phyloP scores from a whole-genome alignment of 2,797 vertebrate genomes.

The Eulemur rubriventer region DNA sequence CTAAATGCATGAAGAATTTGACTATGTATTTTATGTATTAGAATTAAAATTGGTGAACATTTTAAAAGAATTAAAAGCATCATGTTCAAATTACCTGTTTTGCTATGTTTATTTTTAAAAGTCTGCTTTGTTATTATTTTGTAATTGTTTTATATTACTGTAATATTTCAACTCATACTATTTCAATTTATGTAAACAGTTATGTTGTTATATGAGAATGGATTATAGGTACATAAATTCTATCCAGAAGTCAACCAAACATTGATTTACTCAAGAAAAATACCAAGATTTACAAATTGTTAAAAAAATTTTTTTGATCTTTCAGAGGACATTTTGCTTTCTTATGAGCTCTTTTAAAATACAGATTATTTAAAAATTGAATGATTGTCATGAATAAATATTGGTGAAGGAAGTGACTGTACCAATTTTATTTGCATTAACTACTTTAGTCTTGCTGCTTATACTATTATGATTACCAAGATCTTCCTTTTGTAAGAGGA shows the following conservation, averaged over 20 bases:
- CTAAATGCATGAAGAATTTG: background rate
- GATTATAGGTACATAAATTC: background rate
- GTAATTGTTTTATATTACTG: background rate
- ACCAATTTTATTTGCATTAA: constrained; percentile 16
- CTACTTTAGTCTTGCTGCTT: background rate
- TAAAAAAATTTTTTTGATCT: background rate
- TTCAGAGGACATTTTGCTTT: constrained; percentile 21
- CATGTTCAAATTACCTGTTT: background rate
- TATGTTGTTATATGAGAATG: background rate
- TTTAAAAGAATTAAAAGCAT: background rate
- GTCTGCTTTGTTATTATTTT: background rate
- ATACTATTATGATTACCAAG: background rate
- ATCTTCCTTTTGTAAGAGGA: background rate
- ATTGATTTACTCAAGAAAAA: constrained; percentile 15
- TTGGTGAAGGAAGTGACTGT: background rate
- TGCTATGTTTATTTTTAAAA: background rate
- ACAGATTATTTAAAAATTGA: constrained; percentile 6
- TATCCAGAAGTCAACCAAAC: background rate
- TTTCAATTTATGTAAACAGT: background rate
- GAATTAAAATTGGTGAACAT: background rate
- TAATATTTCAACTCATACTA: background rate
- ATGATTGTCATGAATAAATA: constrained; percentile 20
- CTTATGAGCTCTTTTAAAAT: background rate
- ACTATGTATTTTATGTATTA: background rate
- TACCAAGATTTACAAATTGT: background rate